A percentile compares a stretch with the other conserved stretches of the same genome.
Conservation (phyloP, 2,113 vertebrate genomes). For the Burhinus bistriatus region DNA sequence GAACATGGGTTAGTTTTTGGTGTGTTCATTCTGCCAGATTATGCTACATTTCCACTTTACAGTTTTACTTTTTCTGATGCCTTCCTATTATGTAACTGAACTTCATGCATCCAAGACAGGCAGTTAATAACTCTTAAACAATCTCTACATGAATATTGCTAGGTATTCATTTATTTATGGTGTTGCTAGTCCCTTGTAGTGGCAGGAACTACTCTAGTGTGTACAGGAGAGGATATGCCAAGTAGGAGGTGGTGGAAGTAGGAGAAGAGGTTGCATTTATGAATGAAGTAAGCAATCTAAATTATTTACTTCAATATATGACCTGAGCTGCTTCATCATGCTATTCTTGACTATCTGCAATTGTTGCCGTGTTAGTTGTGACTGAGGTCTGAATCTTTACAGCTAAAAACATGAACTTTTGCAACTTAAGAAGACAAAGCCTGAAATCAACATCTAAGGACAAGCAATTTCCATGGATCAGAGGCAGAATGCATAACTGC, state of each 20-base stretch:
- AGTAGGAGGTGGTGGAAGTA: neutral
- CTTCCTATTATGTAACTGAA: neutral
- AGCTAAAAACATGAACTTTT: neutral
- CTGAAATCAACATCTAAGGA: neutral
- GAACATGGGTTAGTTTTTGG: neutral
- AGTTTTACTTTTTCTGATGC: neutral
- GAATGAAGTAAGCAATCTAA: neutral
- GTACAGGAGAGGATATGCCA: neutral
- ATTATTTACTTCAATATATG: neutral
- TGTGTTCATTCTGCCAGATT: neutral
- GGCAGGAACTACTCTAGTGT: neutral
- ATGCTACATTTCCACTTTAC: neutral
- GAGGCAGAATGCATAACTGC: neutral
- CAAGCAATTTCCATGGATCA: neutral
- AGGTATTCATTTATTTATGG: slow-evolving; percentile 48
- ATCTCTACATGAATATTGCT: neutral
- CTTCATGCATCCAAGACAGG: neutral
- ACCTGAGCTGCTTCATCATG: neutral
- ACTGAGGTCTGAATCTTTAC: neutral
- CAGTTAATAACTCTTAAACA: slow-evolving; percentile 14
- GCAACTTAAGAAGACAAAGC: neutral
- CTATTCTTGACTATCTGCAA: neutral
- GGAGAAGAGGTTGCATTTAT: neutral
- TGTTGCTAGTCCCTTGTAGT: neutral
- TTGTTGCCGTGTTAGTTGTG: neutral